phyloP scores from a whole-genome alignment of 2,113 vertebrate genomes.

The Indri indri region DNA sequence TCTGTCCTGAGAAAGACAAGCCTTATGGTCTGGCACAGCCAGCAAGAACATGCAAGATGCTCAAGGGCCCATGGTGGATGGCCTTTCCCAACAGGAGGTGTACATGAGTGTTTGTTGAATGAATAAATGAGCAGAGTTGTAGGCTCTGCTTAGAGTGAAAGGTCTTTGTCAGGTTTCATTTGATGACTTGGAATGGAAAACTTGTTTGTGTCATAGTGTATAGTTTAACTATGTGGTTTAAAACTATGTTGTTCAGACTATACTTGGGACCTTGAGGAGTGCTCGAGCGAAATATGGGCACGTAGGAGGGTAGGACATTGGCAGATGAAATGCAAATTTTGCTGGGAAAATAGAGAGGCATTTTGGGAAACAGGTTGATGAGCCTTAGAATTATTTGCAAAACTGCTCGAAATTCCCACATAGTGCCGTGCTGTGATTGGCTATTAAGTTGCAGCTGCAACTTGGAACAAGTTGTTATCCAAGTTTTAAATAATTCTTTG shows the following conservation, averaged over 20 bases:
- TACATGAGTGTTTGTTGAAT: background rate
- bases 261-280: background rate
- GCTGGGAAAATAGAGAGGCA: slow-evolving; percentile 39
- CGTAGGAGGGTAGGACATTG: slow-evolving; percentile 50
- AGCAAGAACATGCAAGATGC: background rate
- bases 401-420: slow-evolving; percentile 21
- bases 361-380: slow-evolving; percentile 51
- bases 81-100: background rate
- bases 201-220: background rate
- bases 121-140: background rate
- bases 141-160: background rate
- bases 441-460: slow-evolving; percentile 57
- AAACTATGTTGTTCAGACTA: background rate
- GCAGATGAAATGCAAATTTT: slow-evolving; percentile 56
- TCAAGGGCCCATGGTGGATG: background rate
- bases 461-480: background rate
- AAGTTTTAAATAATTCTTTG: slow-evolving; percentile 49
- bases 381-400: slow-evolving; percentile 46
- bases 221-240: background rate
- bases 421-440: background rate
- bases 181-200: background rate
- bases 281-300: slow-evolving; percentile 37
- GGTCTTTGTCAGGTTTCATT: background rate
- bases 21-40: background rate
- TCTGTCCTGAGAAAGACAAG: background rate